Conservation (phyloP, 2,888 invertebrate species). For the Dascillus cervinus region DNA sequence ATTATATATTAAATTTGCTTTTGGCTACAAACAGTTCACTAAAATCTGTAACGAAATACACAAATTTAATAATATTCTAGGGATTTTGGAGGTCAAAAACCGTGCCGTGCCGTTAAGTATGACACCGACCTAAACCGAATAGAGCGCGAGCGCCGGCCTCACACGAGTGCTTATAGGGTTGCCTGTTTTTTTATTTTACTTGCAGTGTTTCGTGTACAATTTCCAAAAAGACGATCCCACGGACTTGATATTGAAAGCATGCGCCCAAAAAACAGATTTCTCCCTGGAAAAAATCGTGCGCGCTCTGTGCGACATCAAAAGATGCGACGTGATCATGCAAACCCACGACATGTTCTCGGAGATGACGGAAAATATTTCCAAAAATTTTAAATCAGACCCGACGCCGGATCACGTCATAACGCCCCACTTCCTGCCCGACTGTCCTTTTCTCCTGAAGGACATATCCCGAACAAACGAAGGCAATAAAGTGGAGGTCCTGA, state of each 20-base stretch:
- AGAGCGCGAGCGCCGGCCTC: too few species aligned
- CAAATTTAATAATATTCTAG: too few species aligned
- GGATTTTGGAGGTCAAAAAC: too few species aligned
- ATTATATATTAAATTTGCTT: too few species aligned
- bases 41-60: too few species aligned
- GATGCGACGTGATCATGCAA: slow-evolving; percentile 12
- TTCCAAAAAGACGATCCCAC: slow-evolving; percentile 14
- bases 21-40: too few species aligned
- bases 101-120: too few species aligned
- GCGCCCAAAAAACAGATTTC: slow-evolving; percentile 11
- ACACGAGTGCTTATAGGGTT: too few species aligned
- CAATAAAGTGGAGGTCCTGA: neutral
- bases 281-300: slow-evolving; percentile 12
- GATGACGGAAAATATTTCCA: neutral
- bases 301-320: slow-evolving; percentile 10
- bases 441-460: slow-evolving; percentile 9
- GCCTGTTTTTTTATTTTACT: too few species aligned
- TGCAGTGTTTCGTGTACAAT: slow-evolving; percentile 9
- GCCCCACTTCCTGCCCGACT: neutral
- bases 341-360: slow-evolving; percentile 3
- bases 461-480: neutral
- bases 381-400: neutral
- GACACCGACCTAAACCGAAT: too few species aligned
- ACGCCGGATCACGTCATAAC: slow-evolving; percentile 1
- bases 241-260: slow-evolving; percentile 11